Base-by-base conservation (phyloP, 2,888 invertebrate genomes). In the Zhuqinia jingwanae region DNA sequence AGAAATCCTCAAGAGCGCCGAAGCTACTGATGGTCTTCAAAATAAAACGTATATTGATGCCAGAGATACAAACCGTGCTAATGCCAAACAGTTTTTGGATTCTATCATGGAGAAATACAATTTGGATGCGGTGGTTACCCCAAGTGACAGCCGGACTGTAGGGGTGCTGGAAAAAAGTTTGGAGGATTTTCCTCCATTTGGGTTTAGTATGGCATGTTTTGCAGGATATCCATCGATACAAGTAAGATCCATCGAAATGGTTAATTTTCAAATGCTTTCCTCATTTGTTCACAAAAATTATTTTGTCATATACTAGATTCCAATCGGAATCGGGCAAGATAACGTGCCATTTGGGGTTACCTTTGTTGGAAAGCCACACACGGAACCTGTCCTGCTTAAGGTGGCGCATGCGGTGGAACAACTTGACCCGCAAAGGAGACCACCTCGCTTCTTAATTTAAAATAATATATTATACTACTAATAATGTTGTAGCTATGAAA, bases 291-390 rank as follows among this genome's bases (percentile, higher is more conserved):
- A n/a, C n/a, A n/a, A n/a, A n/a, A n/a, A n/a, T n/a, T n/a, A n/a
- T n/a, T n/a, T n/a, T n/a, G n/a, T n/a, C n/a, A n/a, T n/a, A n/a
- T n/a, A n/a, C n/a, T n/a, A 88, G 81, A 58, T 88, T 50, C 88
- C 88, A 15, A 87, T 63, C 11, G 88, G 87, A 42, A 45, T 83
- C 3, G 81, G 42, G 1, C 11, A 1, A 10, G 11, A 80, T 53
- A 47, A 73, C 2, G 63, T 82, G 2, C 88, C 88, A 30, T 84
- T 87, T 63, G 88, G 88, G 20, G 68, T 88, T 3, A 81, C 58
- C 8, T 81, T 88, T 36, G 45, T 78, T 36, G 88, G 87, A 13
- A 47, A 70, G 53, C 13, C 47, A 1, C 25, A 85, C 27, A 65
- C 84, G 5, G 88, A 88, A 10, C 30, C 63, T 6, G 47, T 53